Evolutionary conservation across 2,797 vertebrate species (phyloP), one percentile per base, ranked within the genome.

Genomic region (Spheniscus humboldti): DNA sequence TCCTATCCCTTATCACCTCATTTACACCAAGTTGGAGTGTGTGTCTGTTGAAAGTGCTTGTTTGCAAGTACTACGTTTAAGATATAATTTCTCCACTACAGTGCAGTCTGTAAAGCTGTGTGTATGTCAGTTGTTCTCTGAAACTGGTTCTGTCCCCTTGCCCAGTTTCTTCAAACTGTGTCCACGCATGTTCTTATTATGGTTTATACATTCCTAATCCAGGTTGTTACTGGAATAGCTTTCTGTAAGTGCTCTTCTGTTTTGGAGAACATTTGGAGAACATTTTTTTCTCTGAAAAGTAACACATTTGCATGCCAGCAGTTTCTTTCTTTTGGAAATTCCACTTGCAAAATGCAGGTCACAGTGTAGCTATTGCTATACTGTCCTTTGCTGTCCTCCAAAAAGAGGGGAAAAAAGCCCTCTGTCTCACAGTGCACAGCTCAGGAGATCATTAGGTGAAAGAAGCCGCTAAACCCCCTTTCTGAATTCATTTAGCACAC

Each of bases 401-500:
- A 27, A 79, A 69, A 47, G 22, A 24, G 19, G 8, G 30, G 3
- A 0, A 4, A 35, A 88, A 85, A 57, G 8, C 27, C 35, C 30
- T 72, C 37, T 74, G n/a, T 78, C 56, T 82, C 28, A 78, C 35
- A 31, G 17, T 80, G 47, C 68, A 53, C 20, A 68, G 20, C 69
- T 89, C 79, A 82, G 53, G 83, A 94, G 81, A 83, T 67, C 5
- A 3, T 91, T 89, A 94, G 71, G 69, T 83, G 90, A 93, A 89
- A 90, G 69, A 80, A 81, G 62, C 68, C 2, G 2, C 83, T 87
- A 87, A 64, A 92, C 87, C 7, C 33, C 47, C 39, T 92, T 81
- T 84, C 75, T 91, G 76, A 74, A 76, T 93, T 94, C 53, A 86
- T 94, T 81, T 85, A 91, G 52, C 82, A 56, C 71, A 47, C 91